phyloP scores from a whole-genome alignment of 1,140 invertebrate genomes.

The Macrotrachela quadricornifera region DNA sequence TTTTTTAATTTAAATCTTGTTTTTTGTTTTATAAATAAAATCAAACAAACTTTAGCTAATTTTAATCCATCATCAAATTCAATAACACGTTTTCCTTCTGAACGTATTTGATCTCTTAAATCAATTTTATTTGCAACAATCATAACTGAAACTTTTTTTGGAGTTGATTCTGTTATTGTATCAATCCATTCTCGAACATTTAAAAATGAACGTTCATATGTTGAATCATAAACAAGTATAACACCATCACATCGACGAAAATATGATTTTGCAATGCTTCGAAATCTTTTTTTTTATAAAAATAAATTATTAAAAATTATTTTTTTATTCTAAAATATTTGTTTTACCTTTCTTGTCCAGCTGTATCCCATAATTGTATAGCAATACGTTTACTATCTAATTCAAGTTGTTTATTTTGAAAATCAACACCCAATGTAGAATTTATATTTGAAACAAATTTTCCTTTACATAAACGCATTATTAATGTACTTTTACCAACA shows the following conservation, averaged over 20 bases:
- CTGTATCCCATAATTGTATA: constrained; percentile 41
- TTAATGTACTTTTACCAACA: constrained; percentile 45
- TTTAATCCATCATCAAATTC: constrained; percentile 31
- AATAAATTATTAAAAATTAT: neutral
- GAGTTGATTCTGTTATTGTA: constrained; percentile 14
- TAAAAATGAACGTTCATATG: constrained; percentile 39
- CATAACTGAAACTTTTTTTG: constrained; percentile 27
- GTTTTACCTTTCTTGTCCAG: constrained; percentile 36
- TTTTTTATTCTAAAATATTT: neutral
- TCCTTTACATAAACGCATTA: constrained; percentile 40
- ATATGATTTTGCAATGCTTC: constrained; percentile 46
- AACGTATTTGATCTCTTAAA: constrained; percentile 18
- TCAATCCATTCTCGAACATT: constrained; percentile 40
- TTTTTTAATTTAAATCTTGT: too few species aligned
- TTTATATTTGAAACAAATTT: constrained; percentile 37
- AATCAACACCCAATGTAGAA: constrained; percentile 44
- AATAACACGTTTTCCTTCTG: constrained; percentile 19
- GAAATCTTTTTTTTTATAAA: constrained; percentile 30
- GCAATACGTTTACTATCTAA: constrained; percentile 31
- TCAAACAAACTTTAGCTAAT: constrained; percentile 30
- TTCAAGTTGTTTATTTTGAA: constrained; percentile 35
- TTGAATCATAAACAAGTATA: constrained; percentile 44
- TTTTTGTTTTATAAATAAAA: too few species aligned
- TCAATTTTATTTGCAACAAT: constrained; percentile 34
- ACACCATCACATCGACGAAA: constrained; percentile 47